A percentile compares a stretch with the other conserved stretches of the same genome.
Conservation (phyloP, 2,797 vertebrate genomes). For the Myotis findleyi region DNA sequence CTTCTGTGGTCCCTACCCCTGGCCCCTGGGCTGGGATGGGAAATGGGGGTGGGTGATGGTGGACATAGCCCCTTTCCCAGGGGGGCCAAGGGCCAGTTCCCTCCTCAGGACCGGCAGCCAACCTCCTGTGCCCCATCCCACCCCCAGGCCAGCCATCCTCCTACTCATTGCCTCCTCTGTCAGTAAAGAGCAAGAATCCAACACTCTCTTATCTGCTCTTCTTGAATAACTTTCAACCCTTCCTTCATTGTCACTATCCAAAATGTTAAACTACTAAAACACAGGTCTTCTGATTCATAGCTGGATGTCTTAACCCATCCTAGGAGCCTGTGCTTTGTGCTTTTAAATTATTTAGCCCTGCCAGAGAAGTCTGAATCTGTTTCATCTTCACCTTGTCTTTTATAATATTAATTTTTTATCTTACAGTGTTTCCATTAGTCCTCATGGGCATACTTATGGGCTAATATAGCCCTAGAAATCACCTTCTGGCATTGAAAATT, state of each 20-base stretch:
- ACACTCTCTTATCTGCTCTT: slow-evolving; percentile 31
- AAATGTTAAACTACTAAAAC: slow-evolving; percentile 79
- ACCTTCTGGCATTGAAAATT: slow-evolving; percentile 84
- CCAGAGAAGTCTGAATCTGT: slow-evolving; percentile 84
- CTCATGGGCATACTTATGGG: slow-evolving; percentile 84
- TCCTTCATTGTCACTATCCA: slow-evolving; percentile 73
- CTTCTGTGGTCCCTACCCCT: too few relatives aligned
- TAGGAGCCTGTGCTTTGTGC: slow-evolving; percentile 83
- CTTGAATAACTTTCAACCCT: neutral
- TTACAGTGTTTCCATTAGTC: slow-evolving; percentile 82
- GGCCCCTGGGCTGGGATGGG: too few relatives aligned
- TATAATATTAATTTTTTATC: slow-evolving; percentile 82
- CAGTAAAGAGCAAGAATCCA: slow-evolving; percentile 35
- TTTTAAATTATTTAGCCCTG: slow-evolving; percentile 88
- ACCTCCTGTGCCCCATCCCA: too few relatives aligned
- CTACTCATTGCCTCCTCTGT: slow-evolving; percentile 17
- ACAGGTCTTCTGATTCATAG: slow-evolving; percentile 79
- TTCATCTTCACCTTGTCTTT: slow-evolving; percentile 85
- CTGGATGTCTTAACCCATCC: slow-evolving; percentile 81
- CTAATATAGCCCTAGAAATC: slow-evolving; percentile 82
- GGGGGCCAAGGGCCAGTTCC: too few relatives aligned
- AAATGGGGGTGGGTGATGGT: too few relatives aligned
- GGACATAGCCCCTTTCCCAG: too few relatives aligned
- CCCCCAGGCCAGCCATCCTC: neutral
- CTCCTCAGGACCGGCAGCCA: too few relatives aligned